Conservation (phyloP, 2,888 invertebrate species). For the Rhynchonema sp. region DNA sequence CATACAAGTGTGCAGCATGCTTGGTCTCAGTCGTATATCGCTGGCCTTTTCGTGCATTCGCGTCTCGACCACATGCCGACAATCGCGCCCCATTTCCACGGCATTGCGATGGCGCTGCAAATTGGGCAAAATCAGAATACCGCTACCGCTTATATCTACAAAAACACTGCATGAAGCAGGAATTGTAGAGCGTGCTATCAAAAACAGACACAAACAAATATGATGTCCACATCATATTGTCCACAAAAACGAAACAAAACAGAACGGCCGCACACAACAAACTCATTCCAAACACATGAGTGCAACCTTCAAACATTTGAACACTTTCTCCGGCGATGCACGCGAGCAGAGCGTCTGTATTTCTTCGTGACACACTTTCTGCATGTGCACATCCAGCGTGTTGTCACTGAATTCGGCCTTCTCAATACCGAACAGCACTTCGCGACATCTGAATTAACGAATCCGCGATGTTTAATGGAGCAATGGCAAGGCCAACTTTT, state of each 20-base stretch:
- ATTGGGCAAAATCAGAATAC: no score
- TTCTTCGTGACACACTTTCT: constrained; percentile 9
- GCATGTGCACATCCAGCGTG: constrained; percentile 22
- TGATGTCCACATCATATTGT: neutral
- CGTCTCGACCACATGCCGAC: constrained; percentile 7
- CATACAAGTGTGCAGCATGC: constrained; percentile 57
- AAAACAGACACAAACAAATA: no score
- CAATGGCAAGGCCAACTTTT: no score
- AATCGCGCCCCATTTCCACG: constrained; percentile 1
- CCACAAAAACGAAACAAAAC: neutral
- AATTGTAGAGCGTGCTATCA: no score
- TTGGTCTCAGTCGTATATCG: constrained; percentile 71
- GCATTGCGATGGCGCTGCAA: neutral
- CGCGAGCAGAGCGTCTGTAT: neutral
- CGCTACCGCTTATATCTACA: no score
- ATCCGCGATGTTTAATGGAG: no score
- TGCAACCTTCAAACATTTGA: constrained; percentile 2
- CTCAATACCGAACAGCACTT: constrained; percentile 32
- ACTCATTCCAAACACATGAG: no score
- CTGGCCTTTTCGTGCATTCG: constrained; percentile 21
- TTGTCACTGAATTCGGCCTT: constrained; percentile 30
- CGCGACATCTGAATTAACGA: constrained; percentile 21
- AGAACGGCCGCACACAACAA: no score
- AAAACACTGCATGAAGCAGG: no score
- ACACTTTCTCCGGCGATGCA: neutral